Conservation (phyloP, 2,888 invertebrate species). For the Eulithis prunata region DNA sequence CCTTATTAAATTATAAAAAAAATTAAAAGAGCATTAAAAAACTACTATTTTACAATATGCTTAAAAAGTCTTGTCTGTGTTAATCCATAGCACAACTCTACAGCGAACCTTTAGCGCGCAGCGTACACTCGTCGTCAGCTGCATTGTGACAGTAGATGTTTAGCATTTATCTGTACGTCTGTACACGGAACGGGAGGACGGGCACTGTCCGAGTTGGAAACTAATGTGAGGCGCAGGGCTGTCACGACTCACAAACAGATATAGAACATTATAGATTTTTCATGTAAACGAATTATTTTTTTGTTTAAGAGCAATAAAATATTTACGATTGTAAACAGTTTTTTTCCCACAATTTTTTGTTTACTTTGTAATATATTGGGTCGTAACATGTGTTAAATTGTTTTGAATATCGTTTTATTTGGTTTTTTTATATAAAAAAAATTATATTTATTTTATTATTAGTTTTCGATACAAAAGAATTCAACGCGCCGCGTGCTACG, state of each 20-base stretch:
- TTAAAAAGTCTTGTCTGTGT: not conserved
- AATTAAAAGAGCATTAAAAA: no score
- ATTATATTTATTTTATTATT: not conserved
- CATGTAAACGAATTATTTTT: no score
- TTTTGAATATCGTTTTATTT: no score
- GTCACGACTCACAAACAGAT: constrained; percentile 33
- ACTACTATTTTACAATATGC: no score
- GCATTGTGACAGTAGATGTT: constrained; percentile 44
- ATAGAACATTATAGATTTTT: no score
- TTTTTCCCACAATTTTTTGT: no score
- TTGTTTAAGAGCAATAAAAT: no score
- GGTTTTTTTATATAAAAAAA: not conserved
- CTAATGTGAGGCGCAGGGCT: constrained; percentile 66
- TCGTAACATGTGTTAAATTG: no score
- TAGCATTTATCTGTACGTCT: constrained; percentile 55
- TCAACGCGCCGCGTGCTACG: constrained; percentile 23
- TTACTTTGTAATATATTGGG: no score
- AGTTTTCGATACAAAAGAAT: constrained; percentile 19
- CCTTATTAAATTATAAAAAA: no score
- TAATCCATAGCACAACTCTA: constrained; percentile 2
- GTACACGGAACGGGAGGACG: constrained; percentile 67
- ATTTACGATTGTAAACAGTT: no score
- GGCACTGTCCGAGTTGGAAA: constrained; percentile 70
- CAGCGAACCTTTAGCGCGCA: not conserved
- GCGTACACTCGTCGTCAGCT: constrained; percentile 46